Conservation (phyloP, 1,140 invertebrate genomes). For the Stegodyphus mimosarum region DNA sequence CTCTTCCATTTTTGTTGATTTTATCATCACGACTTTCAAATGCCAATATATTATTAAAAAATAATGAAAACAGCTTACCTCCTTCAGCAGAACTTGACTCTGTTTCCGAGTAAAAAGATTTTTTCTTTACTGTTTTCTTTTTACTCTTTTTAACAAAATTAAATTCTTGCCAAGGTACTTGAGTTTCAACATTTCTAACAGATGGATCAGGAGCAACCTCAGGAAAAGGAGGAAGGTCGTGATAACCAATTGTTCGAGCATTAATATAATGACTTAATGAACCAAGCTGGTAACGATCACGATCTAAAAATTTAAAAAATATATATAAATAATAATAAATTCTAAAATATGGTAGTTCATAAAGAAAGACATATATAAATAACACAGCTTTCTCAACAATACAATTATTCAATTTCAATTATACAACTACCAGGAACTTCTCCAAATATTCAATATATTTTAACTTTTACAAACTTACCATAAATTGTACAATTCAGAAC, state of each 20-base stretch:
- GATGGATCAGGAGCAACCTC: conserved; percentile 78
- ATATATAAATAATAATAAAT: neutral
- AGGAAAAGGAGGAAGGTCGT: conserved; percentile 89
- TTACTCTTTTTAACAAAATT: conserved; percentile 65
- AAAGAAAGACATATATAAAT: neutral
- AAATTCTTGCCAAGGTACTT: conserved; percentile 61
- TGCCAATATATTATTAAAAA: too few relatives aligned
- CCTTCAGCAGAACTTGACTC: conserved; percentile 60
- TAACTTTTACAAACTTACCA: too few relatives aligned
- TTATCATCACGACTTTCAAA: too few relatives aligned
- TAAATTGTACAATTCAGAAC: too few relatives aligned
- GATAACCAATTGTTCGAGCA: conserved; percentile 84
- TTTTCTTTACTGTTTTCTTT: conserved; percentile 69
- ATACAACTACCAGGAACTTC: too few relatives aligned
- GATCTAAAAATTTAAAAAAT: conserved; percentile 70
- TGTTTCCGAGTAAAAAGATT: conserved; percentile 72
- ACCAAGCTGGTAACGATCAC: conserved; percentile 90
- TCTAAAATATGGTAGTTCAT: neutral
- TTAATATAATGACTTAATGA: conserved; percentile 96
- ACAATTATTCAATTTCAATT: neutral
- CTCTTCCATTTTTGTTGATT: too few relatives aligned
- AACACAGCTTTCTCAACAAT: neutral
- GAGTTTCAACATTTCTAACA: conserved; percentile 77
- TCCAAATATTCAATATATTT: too few relatives aligned
- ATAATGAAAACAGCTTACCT: conserved; percentile 10